A percentile compares a stretch with the other conserved stretches of the same genome.
phyloP scores from a whole-genome alignment of 2,797 vertebrate species.

The Liasis olivaceus region DNA sequence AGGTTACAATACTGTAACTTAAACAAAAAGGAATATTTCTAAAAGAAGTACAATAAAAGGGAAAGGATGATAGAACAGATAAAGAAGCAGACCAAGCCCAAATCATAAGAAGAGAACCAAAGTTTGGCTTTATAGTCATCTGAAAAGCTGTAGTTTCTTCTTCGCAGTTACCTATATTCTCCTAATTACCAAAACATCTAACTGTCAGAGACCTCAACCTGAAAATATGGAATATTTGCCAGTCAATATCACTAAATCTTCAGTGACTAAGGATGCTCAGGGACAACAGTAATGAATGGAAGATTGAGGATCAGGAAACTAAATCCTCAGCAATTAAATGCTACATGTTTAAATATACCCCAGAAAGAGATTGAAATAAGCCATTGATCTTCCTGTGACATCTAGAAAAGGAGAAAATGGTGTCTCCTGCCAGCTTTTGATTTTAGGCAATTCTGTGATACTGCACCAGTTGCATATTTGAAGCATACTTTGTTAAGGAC shows the following conservation, averaged over 20 bases:
- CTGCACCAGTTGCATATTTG: background rate
- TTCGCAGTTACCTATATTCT: background rate
- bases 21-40: background rate
- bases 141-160: background rate
- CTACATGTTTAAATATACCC: background rate
- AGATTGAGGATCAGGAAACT: background rate
- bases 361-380: background rate
- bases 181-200: background rate
- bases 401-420: background rate
- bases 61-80: background rate
- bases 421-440: background rate
- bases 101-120: background rate
- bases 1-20: background rate
- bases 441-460: background rate
- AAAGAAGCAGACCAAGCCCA: background rate
- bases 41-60: background rate
- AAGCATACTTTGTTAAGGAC: background rate
- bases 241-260: background rate
- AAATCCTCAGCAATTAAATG: conserved; percentile 15
- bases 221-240: background rate
- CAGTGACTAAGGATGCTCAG: background rate
- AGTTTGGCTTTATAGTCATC: background rate
- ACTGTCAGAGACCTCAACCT: background rate
- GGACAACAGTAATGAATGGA: background rate
- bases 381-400: background rate